phyloP scores from a whole-genome alignment of 2,888 invertebrate genomes.

The Hydraecia micacea region DNA sequence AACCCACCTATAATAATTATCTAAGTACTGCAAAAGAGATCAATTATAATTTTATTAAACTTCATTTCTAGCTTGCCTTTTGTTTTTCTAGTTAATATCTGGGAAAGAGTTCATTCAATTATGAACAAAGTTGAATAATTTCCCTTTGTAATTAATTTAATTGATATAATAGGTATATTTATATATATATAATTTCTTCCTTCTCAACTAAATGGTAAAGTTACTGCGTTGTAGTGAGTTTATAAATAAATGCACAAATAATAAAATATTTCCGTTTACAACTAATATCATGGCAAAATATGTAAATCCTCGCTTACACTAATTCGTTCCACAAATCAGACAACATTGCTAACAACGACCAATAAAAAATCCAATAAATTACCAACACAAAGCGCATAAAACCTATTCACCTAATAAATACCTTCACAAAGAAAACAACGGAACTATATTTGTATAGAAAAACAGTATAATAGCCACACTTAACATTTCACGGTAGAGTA shows the following conservation, averaged over 20 bases:
- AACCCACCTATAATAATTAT: not conserved
- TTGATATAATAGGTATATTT: no score
- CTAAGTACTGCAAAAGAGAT: not conserved
- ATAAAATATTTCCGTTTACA: slow-evolving; percentile 28
- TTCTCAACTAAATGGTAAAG: not conserved
- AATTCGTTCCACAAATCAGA: slow-evolving; percentile 22
- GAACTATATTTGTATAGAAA: slow-evolving; percentile 58
- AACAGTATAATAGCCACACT: slow-evolving; percentile 61
- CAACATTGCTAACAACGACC: not conserved
- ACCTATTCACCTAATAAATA: slow-evolving; percentile 46
- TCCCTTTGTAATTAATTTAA: not conserved
- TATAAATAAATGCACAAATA: not conserved
- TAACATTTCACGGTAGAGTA: slow-evolving; percentile 67
- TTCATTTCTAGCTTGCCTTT: not conserved
- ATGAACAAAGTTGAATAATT: not conserved
- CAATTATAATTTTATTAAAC: not conserved
- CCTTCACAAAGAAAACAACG: slow-evolving; percentile 54
- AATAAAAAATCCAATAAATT: slow-evolving; percentile 28
- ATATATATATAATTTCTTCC: not conserved
- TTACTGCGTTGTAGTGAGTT: not conserved
- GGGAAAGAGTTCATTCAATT: not conserved
- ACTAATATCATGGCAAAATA: slow-evolving; percentile 18
- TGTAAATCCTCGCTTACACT: slow-evolving; percentile 1
- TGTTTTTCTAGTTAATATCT: no score
- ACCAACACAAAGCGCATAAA: slow-evolving; percentile 29